These are phyloP conservation scores for Drosophila murphyi DNA, from an alignment of 1,140 invertebrate genomes.

Conservation along the genomic window DNA sequence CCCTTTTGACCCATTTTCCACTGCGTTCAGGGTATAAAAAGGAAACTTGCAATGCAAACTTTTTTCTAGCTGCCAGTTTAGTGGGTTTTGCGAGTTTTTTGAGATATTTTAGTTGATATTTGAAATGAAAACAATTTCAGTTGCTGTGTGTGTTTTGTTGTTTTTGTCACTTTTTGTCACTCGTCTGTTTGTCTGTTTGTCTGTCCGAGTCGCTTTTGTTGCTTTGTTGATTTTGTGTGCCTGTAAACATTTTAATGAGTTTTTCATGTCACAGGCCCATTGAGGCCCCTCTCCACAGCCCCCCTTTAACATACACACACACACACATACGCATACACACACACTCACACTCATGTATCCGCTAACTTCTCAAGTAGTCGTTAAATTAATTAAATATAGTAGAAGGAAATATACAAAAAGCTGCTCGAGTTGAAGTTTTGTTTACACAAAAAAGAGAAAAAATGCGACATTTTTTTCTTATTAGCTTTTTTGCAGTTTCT, in stretches of 20 bases:
- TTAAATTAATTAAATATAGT: slow-evolving; percentile 84
- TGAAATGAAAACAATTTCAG: slow-evolving; percentile 74
- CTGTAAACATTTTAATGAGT: slow-evolving; percentile 84
- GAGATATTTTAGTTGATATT: slow-evolving; percentile 56
- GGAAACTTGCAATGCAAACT: slow-evolving; percentile 40
- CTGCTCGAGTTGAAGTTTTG: slow-evolving; percentile 50
- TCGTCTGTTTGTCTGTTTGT: slow-evolving; percentile 48
- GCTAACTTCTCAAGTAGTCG: slow-evolving; percentile 83
- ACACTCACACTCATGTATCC: slow-evolving; percentile 45
- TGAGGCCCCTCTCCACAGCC: slow-evolving; percentile 7
- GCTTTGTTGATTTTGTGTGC: slow-evolving; percentile 76
- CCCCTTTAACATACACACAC: slow-evolving; percentile 5
- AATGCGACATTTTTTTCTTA: slow-evolving; percentile 32
- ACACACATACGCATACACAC: background rate
- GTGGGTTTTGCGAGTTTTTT: slow-evolving; percentile 28
- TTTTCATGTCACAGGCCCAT: slow-evolving; percentile 73
- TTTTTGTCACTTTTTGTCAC: slow-evolving; percentile 38
- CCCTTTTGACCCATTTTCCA: no score
- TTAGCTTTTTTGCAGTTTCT: slow-evolving; percentile 7
- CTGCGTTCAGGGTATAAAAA: no score
- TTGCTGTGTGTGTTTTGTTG: slow-evolving; percentile 36
- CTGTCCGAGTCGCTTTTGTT: slow-evolving; percentile 56
- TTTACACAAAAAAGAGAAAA: slow-evolving; percentile 51
- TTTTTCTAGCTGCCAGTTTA: slow-evolving; percentile 42
- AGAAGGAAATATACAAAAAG: slow-evolving; percentile 50